These are phyloP conservation scores for Drosophila fuyamai DNA, from an alignment of 1,140 invertebrate genomes.

Conservation along the genomic window DNA sequence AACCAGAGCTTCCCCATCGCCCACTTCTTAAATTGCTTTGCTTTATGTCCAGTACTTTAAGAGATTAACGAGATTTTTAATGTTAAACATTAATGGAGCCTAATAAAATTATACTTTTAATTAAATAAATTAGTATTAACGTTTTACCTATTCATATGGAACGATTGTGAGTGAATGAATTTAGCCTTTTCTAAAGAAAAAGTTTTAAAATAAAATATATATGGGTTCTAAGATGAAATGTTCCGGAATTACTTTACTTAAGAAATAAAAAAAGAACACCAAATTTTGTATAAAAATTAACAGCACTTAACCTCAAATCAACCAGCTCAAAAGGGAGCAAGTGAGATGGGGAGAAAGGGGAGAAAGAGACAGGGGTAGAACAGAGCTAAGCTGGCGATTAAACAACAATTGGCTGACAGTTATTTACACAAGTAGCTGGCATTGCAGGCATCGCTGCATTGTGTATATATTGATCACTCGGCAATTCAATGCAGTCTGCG, in stretches of 20 bases:
- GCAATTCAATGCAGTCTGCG: slow-evolving; percentile 51
- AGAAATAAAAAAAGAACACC: too few species aligned
- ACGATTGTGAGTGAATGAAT: too few species aligned
- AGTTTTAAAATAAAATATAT: too few species aligned
- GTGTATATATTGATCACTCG: slow-evolving; percentile 49
- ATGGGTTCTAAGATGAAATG: too few species aligned
- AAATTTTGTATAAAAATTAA: background rate
- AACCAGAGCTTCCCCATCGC: background rate
- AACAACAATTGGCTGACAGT: slow-evolving; percentile 83
- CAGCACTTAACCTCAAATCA: slow-evolving; percentile 67
- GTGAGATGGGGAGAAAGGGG: background rate
- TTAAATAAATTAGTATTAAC: too few species aligned
- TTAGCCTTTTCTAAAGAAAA: too few species aligned
- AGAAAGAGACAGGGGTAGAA: background rate
- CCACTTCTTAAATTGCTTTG: background rate
- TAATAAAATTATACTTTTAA: too few species aligned
- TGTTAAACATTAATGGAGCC: too few species aligned
- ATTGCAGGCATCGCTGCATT: slow-evolving; percentile 40
- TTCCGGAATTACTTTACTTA: too few species aligned
- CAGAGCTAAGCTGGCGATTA: slow-evolving; percentile 74
- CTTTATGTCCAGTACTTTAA: background rate
- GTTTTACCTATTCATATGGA: too few species aligned
- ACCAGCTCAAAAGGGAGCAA: slow-evolving; percentile 9
- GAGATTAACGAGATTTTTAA: background rate
- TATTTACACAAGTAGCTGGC: slow-evolving; percentile 79